These are phyloP conservation scores for Calephelis nemesis DNA, from an alignment of 1,140 invertebrate genomes.

Conservation along the genomic window DNA sequence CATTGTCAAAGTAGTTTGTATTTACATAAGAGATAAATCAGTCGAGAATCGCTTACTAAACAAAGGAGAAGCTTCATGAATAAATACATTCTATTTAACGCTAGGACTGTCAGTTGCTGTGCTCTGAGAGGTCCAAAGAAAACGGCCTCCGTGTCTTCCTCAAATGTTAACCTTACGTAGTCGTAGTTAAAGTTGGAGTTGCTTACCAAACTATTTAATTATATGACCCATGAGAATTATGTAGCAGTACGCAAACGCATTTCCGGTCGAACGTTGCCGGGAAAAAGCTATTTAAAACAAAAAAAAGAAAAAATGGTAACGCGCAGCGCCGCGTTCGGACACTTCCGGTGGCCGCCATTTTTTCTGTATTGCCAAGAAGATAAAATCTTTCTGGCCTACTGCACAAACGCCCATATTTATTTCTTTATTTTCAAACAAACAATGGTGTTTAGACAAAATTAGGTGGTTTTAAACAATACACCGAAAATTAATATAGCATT, in stretches of 20 bases:
- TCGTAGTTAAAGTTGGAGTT: constrained; percentile 54
- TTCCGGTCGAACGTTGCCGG: constrained; percentile 76
- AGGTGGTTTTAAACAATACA: constrained; percentile 30
- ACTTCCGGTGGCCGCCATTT: constrained; percentile 79
- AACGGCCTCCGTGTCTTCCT: constrained; percentile 41
- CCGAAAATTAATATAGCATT: neutral
- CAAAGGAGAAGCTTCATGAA: constrained; percentile 74
- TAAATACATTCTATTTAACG: constrained; percentile 78
- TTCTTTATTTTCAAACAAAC: constrained; percentile 57
- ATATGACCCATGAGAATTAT: constrained; percentile 54
- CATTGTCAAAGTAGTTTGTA: constrained; percentile 50
- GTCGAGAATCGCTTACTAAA: constrained; percentile 67
- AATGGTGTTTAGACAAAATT: constrained; percentile 64
- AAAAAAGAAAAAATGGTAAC: constrained; percentile 76
- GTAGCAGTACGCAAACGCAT: constrained; percentile 75
- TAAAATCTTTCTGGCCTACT: constrained; percentile 79
- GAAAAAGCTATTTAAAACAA: constrained; percentile 79
- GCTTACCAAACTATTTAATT: constrained; percentile 52
- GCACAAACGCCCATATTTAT: constrained; percentile 66
- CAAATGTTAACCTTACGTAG: constrained; percentile 48
- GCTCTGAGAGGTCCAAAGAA: constrained; percentile 45
- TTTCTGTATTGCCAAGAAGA: constrained; percentile 78
- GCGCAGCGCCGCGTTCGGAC: constrained; percentile 74
- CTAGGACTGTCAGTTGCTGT: constrained; percentile 47
- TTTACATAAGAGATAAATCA: constrained; percentile 73